A percentile compares a stretch with the other conserved stretches of the same genome.
phyloP scores from a whole-genome alignment of 2,888 invertebrate species.

The Cinara cedri region DNA sequence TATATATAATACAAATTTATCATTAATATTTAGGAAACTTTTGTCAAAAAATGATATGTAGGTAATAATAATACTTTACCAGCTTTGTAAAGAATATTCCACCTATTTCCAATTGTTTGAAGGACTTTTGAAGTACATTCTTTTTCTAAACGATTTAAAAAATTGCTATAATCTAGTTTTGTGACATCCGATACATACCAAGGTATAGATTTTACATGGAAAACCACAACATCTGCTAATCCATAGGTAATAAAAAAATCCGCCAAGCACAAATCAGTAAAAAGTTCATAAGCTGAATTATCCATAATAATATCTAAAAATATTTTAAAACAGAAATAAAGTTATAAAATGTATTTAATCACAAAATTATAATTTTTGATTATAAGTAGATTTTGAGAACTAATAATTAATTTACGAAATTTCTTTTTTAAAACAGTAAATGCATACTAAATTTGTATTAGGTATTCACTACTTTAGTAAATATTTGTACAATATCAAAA shows the following conservation, averaged over 20 bases:
- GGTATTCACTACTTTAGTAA: too few relatives aligned
- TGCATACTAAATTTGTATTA: too few relatives aligned
- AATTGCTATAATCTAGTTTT: conserved; percentile 75
- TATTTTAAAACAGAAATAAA: conserved; percentile 15
- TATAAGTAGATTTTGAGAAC: too few relatives aligned
- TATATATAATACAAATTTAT: conserved; percentile 16
- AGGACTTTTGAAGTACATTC: conserved; percentile 62
- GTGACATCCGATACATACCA: conserved; percentile 97
- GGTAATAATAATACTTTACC: conserved; percentile 61
- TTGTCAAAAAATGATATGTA: background rate
- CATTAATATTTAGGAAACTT: background rate
- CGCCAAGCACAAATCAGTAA: conserved; percentile 86
- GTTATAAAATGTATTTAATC: conserved; percentile 11
- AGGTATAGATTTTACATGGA: conserved; percentile 86
- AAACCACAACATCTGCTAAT: conserved; percentile 72
- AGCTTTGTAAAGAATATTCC: conserved; percentile 67
- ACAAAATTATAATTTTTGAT: too few relatives aligned
- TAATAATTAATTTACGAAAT: too few relatives aligned
- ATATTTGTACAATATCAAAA: too few relatives aligned
- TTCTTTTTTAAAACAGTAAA: too few relatives aligned
- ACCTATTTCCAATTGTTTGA: conserved; percentile 67
- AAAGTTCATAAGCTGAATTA: conserved; percentile 92
- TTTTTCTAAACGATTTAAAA: conserved; percentile 60
- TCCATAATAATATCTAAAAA: conserved; percentile 79
- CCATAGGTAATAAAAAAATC: conserved; percentile 74